Base-by-base conservation (phyloP, 2,888 invertebrate species). In the Cepaea hortensis region DNA sequence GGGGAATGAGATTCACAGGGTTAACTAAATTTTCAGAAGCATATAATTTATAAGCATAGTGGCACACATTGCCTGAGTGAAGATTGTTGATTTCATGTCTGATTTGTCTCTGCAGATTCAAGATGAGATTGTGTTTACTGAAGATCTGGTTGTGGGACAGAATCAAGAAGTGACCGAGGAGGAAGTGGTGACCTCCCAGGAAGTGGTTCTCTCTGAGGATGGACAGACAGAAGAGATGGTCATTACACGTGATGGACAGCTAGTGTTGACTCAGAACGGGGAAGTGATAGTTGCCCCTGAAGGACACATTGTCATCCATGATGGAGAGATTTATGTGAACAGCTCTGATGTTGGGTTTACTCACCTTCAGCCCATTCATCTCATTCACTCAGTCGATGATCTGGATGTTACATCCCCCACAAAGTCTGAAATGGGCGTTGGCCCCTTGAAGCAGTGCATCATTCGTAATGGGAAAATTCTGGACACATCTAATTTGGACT, bases 91-190 rank as follows among this genome's bases (percentile, higher is more conserved):
- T 35, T 35, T 35, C 35, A 35, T 35, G 35, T 35, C 35, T 35
- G 35, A 35, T 35, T 35, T 35, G 13, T 46, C 6, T 62, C 62
- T 61, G 23, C 81, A 81, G 81, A 65, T 48, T 20, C 62, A 81
- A 61, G 87, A 87, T 62, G 87, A 87, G n/a, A 65, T 80, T 18
- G 73, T 87, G 6, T 87, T 80, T 65, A 87, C 87, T 46, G 87
- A 80, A 68, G 87, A 87, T 55, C 61, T 87, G n/a, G 87, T 87
- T 23, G 87, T 87, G 23, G 87, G 87, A 3, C 87, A 87, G 9
- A 87, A 87, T 61, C 84, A 84, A 50, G 87, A 87, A 75, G 87
- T 87, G n/a, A 87, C 87, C 15, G 87, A 87, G 62, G 87, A 87
- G 50, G 87, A 87, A 81, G 87, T 87, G 6, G 87, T 84, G 55